Percentiles rank a stretch among this genome's conserved stretches.
Evolutionary conservation across 2,888 invertebrate genomes (phyloP).

Genomic region (Scaptomyza reducta): DNA sequence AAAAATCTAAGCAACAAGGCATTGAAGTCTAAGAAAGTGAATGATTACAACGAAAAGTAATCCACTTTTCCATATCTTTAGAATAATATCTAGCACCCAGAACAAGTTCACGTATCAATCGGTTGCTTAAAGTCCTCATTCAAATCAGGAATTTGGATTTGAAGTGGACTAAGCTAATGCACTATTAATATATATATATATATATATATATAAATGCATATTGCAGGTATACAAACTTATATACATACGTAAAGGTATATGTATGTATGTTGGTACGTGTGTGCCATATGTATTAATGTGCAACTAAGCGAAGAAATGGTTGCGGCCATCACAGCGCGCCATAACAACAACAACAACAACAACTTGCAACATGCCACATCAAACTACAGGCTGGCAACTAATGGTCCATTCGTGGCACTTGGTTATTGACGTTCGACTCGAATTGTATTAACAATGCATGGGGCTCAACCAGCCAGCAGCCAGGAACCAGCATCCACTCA

Average conservation of each 20-base stretch:
- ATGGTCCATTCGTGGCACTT: constrained; percentile 81
- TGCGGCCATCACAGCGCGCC: constrained; percentile 52
- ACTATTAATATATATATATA: neutral
- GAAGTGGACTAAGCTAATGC: neutral
- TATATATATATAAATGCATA: constrained; percentile 21
- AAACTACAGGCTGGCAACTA: constrained; percentile 64
- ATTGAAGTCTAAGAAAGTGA: neutral
- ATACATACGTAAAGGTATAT: constrained; percentile 34
- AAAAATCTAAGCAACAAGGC: neutral
- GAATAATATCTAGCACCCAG: too few species aligned
- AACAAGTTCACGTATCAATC: neutral
- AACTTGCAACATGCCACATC: constrained; percentile 55
- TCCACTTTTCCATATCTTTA: too few species aligned
- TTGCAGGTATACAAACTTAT: constrained; percentile 54
- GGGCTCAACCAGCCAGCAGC: constrained; percentile 37
- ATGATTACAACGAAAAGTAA: too few species aligned
- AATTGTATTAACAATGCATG: constrained; percentile 81
- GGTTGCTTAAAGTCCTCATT: neutral
- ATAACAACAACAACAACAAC: constrained; percentile 23
- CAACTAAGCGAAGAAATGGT: constrained; percentile 52
- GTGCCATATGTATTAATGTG: constrained; percentile 25
- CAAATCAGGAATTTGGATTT: neutral
- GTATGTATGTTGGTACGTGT: constrained; percentile 6
- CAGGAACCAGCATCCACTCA: constrained; percentile 22
- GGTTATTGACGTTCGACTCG: constrained; percentile 79